Conservation (phyloP, 2,888 invertebrate species). For the Scaptomyza parva region DNA sequence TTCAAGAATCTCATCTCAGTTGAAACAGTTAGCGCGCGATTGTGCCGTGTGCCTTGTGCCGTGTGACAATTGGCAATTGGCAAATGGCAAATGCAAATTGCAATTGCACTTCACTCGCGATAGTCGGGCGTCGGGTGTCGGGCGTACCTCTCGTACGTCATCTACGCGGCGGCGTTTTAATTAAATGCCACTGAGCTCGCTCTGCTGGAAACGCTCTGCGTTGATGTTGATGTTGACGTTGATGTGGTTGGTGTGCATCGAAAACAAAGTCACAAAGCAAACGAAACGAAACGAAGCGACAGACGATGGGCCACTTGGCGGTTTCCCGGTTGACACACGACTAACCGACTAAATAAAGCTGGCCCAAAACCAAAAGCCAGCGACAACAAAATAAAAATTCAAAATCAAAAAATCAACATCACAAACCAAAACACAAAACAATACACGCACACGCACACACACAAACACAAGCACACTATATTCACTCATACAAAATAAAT, state of each 20-base stretch:
- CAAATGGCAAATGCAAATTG: conserved; percentile 25
- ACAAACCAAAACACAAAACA: conserved; percentile 37
- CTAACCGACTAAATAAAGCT: conserved; percentile 74
- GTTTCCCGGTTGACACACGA: conserved; percentile 82
- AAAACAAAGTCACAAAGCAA: conserved; percentile 49
- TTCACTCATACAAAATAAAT: too few species aligned
- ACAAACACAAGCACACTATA: too few species aligned
- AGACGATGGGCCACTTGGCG: conserved; percentile 73
- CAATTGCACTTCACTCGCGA: conserved; percentile 38
- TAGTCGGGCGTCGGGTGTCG: conserved; percentile 55
- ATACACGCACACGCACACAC: conserved; percentile 44
- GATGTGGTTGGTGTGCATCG: conserved; percentile 28
- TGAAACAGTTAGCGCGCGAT: background rate
- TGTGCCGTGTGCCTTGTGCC: conserved; percentile 29
- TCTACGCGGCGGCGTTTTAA: conserved; percentile 67
- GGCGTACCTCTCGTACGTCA: conserved; percentile 26
- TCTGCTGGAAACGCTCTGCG: conserved; percentile 40
- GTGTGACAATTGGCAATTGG: conserved; percentile 37
- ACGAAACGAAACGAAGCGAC: conserved; percentile 7
- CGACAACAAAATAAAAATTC: conserved; percentile 45
- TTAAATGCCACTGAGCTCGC: conserved; percentile 56
- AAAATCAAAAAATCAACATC: conserved; percentile 34
- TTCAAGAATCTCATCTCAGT: conserved; percentile 18
- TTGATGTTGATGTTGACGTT: too few species aligned
- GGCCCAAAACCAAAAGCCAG: conserved; percentile 57